A percentile compares a stretch with the other conserved stretches of the same genome.
These are phyloP conservation scores for Apocrypta bakeri DNA, from an alignment of 1,140 invertebrate genomes.

Conservation along the genomic window DNA sequence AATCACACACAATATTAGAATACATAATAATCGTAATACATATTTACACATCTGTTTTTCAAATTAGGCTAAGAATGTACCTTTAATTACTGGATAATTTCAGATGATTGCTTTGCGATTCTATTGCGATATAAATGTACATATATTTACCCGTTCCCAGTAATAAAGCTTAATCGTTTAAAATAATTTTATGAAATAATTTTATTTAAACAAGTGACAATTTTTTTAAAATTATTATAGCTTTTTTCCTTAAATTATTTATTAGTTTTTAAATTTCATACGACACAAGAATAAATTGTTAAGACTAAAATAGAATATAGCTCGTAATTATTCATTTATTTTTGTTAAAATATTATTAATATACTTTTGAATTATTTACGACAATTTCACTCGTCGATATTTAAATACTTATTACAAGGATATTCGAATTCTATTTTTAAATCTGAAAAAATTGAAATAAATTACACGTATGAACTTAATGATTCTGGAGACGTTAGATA, in stretches of 20 bases:
- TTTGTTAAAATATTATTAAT: too few species aligned
- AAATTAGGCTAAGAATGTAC: too few species aligned
- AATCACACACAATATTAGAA: neutral
- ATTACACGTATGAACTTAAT: too few species aligned
- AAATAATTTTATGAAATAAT: neutral
- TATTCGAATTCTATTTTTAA: conserved; percentile 1
- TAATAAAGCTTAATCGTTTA: neutral
- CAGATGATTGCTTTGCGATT: neutral
- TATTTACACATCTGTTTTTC: too few species aligned
- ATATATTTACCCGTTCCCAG: neutral
- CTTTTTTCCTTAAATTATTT: too few species aligned
- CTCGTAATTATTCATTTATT: too few species aligned
- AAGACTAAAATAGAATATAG: too few species aligned
- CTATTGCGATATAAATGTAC: neutral
- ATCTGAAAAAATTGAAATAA: conserved; percentile 27
- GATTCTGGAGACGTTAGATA: neutral
- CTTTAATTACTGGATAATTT: neutral
- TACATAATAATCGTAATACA: neutral
- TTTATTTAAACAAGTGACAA: too few species aligned
- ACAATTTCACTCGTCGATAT: conserved; percentile 14
- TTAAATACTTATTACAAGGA: conserved; percentile 6
- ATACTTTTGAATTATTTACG: too few species aligned
- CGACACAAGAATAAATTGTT: too few species aligned
- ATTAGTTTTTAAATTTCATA: too few species aligned
- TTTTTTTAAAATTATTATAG: too few species aligned